phyloP scores from a whole-genome alignment of 1,140 invertebrate species.

The Sarcophaga bullata region DNA sequence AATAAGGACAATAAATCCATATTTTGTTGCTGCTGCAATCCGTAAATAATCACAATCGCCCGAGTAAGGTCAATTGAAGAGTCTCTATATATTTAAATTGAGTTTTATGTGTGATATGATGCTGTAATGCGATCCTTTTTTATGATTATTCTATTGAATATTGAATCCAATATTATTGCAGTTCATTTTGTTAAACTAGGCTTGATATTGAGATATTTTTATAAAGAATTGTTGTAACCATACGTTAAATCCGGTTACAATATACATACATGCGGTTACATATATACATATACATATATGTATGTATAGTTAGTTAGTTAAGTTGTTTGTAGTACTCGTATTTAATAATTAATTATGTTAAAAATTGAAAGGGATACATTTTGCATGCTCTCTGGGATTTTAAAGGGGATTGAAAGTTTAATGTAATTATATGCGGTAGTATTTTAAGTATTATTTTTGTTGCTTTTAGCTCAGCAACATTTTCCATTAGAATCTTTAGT shows the following conservation, averaged over 20 bases:
- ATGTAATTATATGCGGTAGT: too few species aligned
- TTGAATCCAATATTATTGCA: not conserved
- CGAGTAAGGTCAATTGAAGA: too few species aligned
- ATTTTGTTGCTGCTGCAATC: conserved; percentile 40
- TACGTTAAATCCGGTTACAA: too few species aligned
- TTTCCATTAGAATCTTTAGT: not conserved
- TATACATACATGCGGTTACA: too few species aligned
- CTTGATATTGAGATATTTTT: not conserved
- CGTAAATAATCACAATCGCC: not conserved
- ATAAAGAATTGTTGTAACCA: too few species aligned
- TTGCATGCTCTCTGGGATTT: not conserved
- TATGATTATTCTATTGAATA: not conserved
- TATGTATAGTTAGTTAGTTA: too few species aligned
- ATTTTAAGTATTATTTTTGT: too few species aligned
- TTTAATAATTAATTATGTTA: too few species aligned
- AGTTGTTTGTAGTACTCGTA: too few species aligned
- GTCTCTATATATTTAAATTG: not conserved
- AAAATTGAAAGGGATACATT: not conserved
- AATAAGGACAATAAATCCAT: not conserved
- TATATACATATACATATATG: too few species aligned
- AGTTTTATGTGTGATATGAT: conserved; percentile 10
- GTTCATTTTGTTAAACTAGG: not conserved
- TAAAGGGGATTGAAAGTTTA: not conserved
- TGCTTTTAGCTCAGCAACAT: too few species aligned
- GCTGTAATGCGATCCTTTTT: not conserved